Evolutionary conservation across 2,888 invertebrate genomes (phyloP).

Genomic region (Eurytoma adleriae): DNA sequence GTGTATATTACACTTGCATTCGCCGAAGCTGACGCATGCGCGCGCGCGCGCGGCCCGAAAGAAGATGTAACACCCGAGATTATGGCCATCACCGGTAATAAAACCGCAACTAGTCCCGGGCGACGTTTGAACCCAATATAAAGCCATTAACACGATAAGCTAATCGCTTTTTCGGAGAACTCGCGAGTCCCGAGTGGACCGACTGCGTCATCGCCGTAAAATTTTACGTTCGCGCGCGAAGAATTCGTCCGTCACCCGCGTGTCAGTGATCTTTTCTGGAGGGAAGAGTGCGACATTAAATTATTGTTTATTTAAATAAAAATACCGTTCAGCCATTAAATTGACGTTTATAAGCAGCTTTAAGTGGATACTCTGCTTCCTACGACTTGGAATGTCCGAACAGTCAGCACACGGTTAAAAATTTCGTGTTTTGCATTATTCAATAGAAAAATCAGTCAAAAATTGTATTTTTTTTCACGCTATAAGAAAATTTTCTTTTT

Average conservation of each 20-base stretch:
- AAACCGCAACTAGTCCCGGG: slow-evolving; percentile 63
- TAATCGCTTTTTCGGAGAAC: slow-evolving; percentile 40
- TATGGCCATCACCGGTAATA: neutral
- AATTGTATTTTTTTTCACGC: no score
- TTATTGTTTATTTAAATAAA: no score
- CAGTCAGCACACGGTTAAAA: no score
- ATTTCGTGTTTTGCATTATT: no score
- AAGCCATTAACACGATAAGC: slow-evolving; percentile 32
- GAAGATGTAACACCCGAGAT: neutral
- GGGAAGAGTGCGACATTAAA: no score
- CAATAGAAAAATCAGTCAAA: no score
- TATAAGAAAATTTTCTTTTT: no score
- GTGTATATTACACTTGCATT: slow-evolving; percentile 1
- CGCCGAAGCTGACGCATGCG: neutral
- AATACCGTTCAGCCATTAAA: no score
- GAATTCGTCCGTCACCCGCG: slow-evolving; percentile 58
- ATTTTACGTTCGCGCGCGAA: slow-evolving; percentile 59
- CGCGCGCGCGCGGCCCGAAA: no score
- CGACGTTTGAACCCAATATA: slow-evolving; percentile 57
- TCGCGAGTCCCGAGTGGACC: slow-evolving; percentile 11
- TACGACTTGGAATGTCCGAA: no score
- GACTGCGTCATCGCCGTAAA: slow-evolving; percentile 61
- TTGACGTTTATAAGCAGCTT: no score
- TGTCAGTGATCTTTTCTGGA: neutral
- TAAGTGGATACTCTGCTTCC: no score